Percentiles rank a stretch among this genome's conserved stretches.
phyloP scores from a whole-genome alignment of 2,113 vertebrate genomes.

The Motacilla tschutschensis region DNA sequence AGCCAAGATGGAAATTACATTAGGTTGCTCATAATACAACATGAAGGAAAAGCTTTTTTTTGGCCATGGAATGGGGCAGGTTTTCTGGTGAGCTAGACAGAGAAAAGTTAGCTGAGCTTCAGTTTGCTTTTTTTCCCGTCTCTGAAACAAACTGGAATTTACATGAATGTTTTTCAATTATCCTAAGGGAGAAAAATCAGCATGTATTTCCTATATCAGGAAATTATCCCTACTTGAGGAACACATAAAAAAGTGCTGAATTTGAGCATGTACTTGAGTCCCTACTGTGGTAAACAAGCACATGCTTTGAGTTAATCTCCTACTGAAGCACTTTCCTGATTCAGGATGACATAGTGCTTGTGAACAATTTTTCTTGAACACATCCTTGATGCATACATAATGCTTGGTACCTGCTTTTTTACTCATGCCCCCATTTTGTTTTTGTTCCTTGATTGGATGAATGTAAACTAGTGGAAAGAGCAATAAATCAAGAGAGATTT shows the following conservation, averaged over 20 bases:
- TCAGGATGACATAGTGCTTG: conserved; percentile 47
- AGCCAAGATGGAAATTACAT: neutral
- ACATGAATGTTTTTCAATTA: conserved; percentile 32
- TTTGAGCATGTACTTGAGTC: conserved; percentile 10
- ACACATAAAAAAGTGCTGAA: conserved; percentile 43
- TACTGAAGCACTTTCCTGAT: conserved; percentile 52
- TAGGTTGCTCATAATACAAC: neutral
- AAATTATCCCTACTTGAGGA: conserved; percentile 39
- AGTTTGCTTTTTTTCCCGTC: neutral
- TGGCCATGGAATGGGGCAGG: neutral
- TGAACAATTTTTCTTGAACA: conserved; percentile 57
- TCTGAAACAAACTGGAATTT: conserved; percentile 34
- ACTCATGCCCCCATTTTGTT: conserved; percentile 32
- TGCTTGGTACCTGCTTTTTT: conserved; percentile 34
- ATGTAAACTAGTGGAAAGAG: conserved; percentile 53
- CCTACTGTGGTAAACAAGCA: conserved; percentile 10
- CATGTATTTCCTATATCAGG: conserved; percentile 41
- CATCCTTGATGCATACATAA: conserved; percentile 45
- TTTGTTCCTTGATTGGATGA: conserved; percentile 52
- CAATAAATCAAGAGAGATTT: conserved; percentile 59
- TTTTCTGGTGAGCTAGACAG: neutral
- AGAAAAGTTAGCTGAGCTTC: neutral
- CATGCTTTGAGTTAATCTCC: conserved; percentile 57
- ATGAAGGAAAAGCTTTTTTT: conserved; percentile 2
- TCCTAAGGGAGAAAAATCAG: conserved; percentile 42